Conservation (phyloP, 1,140 invertebrate species). For the Popillia japonica region DNA sequence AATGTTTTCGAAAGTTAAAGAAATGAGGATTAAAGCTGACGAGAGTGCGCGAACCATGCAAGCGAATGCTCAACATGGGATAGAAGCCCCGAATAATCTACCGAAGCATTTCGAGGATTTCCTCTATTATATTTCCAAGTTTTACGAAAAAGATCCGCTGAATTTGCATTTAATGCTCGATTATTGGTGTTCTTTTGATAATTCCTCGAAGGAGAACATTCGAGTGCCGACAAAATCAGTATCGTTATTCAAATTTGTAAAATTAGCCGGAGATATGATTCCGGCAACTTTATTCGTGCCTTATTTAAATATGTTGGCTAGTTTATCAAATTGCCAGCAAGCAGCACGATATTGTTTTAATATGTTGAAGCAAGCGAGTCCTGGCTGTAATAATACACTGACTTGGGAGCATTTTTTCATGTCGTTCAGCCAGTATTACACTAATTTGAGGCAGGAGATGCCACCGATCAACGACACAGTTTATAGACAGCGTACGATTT, state of each 20-base stretch:
- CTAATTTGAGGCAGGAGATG: constrained; percentile 71
- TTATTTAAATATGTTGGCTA: constrained; percentile 86
- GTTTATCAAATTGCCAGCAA: constrained; percentile 76
- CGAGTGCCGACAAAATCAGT: too few species aligned
- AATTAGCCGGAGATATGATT: constrained; percentile 83
- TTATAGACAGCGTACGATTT: constrained; percentile 67
- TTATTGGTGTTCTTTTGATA: constrained; percentile 82
- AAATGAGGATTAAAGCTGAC: constrained; percentile 83
- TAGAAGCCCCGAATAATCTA: constrained; percentile 78
- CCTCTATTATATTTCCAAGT: constrained; percentile 76
- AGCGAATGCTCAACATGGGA: constrained; percentile 81
- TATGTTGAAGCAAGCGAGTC: constrained; percentile 80
- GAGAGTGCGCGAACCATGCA: constrained; percentile 86
- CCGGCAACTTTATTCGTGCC: constrained; percentile 86
- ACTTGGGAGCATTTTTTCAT: constrained; percentile 92
- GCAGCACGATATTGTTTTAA: constrained; percentile 85
- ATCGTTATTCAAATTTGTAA: too few species aligned
- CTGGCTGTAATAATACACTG: constrained; percentile 63
- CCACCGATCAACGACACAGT: constrained; percentile 69
- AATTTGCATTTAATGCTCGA: constrained; percentile 77
- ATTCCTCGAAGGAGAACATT: constrained; percentile 55
- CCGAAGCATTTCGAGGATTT: constrained; percentile 86
- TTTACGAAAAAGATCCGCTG: constrained; percentile 81
- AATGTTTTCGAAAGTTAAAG: constrained; percentile 91
- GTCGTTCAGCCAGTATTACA: constrained; percentile 81